phyloP scores from a whole-genome alignment of 2,888 invertebrate genomes.

The Drosophila cognata region DNA sequence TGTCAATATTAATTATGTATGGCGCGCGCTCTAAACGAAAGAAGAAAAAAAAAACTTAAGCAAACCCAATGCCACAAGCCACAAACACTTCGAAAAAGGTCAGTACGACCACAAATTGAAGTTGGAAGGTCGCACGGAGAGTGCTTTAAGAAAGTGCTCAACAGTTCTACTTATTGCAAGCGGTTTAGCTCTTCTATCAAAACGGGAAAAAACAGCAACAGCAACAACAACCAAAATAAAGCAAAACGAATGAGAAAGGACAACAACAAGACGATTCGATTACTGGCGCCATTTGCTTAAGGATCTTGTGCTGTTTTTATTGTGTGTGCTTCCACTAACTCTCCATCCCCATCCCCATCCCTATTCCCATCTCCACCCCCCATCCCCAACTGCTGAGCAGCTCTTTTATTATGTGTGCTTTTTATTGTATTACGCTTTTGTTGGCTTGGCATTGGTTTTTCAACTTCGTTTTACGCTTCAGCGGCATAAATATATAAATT shows the following conservation, averaged over 20 bases:
- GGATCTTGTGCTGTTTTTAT: constrained; percentile 30
- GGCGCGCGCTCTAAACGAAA: not conserved
- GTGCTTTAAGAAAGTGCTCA: constrained; percentile 32
- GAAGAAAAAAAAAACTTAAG: not conserved
- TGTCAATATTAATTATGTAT: constrained; percentile 79
- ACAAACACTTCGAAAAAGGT: constrained; percentile 17
- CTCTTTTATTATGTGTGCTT: constrained; percentile 75
- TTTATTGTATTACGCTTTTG: constrained; percentile 75
- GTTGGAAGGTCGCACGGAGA: constrained; percentile 31
- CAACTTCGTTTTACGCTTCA: constrained; percentile 78
- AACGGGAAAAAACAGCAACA: not conserved
- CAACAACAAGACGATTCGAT: constrained; percentile 39
- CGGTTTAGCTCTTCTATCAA: constrained; percentile 18
- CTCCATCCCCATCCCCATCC: not conserved
- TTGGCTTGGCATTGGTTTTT: constrained; percentile 73
- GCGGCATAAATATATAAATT: constrained; percentile 78
- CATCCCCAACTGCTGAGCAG: constrained; percentile 35
- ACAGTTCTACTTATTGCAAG: constrained; percentile 23
- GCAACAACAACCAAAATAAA: not conserved
- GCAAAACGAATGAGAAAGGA: not conserved
- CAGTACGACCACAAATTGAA: constrained; percentile 38
- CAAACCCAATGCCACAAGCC: not conserved
- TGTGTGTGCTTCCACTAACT: constrained; percentile 4
- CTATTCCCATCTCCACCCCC: not conserved
- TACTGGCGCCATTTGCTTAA: constrained; percentile 55